phyloP scores from a whole-genome alignment of 2,888 invertebrate genomes.

The Helicoverpa assulta region DNA sequence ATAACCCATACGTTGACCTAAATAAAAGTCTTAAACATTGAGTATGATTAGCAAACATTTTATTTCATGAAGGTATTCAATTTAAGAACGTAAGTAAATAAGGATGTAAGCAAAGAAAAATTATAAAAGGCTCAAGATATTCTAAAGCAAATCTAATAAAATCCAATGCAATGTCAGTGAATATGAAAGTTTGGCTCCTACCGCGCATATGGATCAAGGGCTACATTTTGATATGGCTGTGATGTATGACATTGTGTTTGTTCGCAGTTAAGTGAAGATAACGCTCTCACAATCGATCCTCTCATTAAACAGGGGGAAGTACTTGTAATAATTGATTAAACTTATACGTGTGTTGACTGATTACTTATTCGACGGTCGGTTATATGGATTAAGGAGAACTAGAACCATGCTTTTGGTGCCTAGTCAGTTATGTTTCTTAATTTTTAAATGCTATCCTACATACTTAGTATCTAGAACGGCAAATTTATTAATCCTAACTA shows the following conservation, averaged over 20 bases:
- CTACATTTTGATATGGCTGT: constrained; percentile 48
- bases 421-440: too few species aligned
- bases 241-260: constrained; percentile 58
- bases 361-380: constrained; percentile 63
- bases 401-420: constrained; percentile 25
- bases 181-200: constrained; percentile 10
- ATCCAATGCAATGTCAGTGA: background rate
- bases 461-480: too few species aligned
- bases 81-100: too few species aligned
- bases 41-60: too few species aligned
- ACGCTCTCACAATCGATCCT: constrained; percentile 69
- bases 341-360: constrained; percentile 66
- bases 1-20: too few species aligned
- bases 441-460: too few species aligned
- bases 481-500: too few species aligned
- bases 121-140: background rate
- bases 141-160: too few species aligned
- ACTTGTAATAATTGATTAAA: constrained; percentile 82
- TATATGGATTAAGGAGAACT: constrained; percentile 23
- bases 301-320: constrained; percentile 74
- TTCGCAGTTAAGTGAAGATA: constrained; percentile 71
- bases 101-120: too few species aligned
- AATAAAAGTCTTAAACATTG: too few species aligned
- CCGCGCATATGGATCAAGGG: constrained; percentile 6
- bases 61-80: too few species aligned